These are phyloP conservation scores for Mimachlamys varia DNA, from an alignment of 2,888 invertebrate genomes.

Conservation along the genomic window DNA sequence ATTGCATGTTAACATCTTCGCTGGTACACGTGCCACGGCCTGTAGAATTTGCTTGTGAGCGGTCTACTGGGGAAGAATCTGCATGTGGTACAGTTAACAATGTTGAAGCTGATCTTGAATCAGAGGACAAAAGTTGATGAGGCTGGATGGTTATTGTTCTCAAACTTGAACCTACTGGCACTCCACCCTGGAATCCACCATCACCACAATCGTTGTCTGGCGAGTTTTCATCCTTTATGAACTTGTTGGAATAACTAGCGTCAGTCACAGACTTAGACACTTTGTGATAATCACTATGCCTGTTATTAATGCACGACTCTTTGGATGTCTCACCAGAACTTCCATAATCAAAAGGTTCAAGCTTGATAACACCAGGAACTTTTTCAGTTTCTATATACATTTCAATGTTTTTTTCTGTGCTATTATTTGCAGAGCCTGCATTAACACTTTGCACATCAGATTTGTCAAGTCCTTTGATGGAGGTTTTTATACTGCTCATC, in stretches of 20 bases:
- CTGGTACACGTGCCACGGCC: background rate
- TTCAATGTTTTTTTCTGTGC: background rate
- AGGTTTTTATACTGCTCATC: background rate
- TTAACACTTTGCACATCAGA: background rate
- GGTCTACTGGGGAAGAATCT: background rate
- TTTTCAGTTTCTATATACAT: background rate
- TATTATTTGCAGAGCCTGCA: background rate
- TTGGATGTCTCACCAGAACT: background rate
- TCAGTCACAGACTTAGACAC: background rate
- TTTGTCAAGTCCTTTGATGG: background rate
- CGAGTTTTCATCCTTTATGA: background rate
- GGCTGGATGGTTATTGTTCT: constrained; percentile 11
- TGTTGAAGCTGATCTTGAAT: background rate
- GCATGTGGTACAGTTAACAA: background rate
- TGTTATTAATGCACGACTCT: background rate
- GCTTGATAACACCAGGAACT: background rate
- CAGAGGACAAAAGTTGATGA: background rate
- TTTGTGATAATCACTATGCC: background rate
- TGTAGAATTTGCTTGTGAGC: background rate
- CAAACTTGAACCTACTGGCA: background rate
- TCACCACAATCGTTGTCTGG: background rate
- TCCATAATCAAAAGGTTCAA: constrained; percentile 28
- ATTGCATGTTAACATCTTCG: background rate
- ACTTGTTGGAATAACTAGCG: background rate
- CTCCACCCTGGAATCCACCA: background rate